A percentile compares a stretch with the other conserved stretches of the same genome.
Evolutionary conservation across 2,113 vertebrate genomes (phyloP).

Genomic region (Strix uralensis): DNA sequence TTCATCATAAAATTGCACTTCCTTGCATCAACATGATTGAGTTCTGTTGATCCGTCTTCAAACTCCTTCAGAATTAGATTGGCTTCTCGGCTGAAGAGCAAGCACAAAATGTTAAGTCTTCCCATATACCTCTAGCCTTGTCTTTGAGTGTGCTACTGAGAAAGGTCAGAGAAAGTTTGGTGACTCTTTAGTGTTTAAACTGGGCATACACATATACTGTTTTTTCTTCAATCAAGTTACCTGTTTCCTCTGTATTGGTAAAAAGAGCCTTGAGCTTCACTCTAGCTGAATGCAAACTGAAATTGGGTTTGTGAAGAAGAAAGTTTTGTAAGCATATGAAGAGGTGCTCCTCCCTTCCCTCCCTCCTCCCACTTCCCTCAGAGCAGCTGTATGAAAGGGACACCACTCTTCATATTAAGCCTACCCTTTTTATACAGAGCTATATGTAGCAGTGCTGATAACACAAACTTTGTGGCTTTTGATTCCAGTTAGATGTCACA

Average conservation of each 20-base stretch:
- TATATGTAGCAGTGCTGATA: background rate
- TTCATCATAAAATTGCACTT: background rate
- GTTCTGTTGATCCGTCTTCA: constrained; percentile 12
- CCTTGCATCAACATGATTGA: background rate
- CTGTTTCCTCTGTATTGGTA: background rate
- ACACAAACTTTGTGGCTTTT: background rate
- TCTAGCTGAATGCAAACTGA: background rate
- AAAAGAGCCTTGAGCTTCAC: background rate
- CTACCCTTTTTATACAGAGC: background rate
- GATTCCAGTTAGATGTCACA: background rate
- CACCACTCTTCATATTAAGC: background rate
- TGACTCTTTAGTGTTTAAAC: background rate
- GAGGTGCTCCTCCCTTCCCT: background rate
- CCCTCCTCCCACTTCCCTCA: background rate
- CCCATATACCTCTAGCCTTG: background rate
- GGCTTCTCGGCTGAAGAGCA: background rate
- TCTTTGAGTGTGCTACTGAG: background rate
- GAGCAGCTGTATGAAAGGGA: background rate
- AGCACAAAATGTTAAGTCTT: background rate
- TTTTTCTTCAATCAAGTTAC: background rate
- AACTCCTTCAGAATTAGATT: background rate
- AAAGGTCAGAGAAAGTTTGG: background rate
- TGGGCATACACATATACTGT: accelerated
- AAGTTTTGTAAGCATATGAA: background rate
- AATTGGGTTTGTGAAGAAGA: background rate